Base-by-base conservation (phyloP, 2,888 invertebrate species). In the Melitaea athalia region DNA sequence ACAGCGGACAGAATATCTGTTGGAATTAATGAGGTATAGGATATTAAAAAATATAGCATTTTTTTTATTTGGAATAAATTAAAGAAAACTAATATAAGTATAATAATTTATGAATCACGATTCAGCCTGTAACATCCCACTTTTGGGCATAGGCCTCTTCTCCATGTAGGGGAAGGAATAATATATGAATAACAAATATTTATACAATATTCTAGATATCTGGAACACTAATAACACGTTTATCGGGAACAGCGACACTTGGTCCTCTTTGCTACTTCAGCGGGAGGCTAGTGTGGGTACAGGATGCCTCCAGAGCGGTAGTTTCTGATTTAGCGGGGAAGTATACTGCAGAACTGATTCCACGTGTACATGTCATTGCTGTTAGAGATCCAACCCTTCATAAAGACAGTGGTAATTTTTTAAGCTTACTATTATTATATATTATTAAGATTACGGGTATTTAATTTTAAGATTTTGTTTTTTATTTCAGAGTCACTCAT, bases 181-280 rank as follows among this genome's bases (percentile, higher is more conserved):
- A 24, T 24, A 24, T 24, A 24, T 24, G 24, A 24, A 24, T 24
- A 24, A 24, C 24, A 2, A 38, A 38, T 17, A 55, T 11, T 63
- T 43, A 24, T 42, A 7, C 11, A 14, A 55, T 24, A 52, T 59
- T 55, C 43, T 72, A 93, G 93, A 84, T 91, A 49, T 84, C 89
- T n/a, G 83, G 85, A 12, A 84, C 91, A 0, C 75, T 92, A 31
- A 86, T 93, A 5, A 86, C 85, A 1, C 86, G 87, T 43, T 75
- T 92, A 52, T 79, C 86, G 0, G 91, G 89, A 69, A 81, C 89
- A 53, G 87, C 89, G 61, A 94, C 96, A 64, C 93, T 95, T 76
- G 96, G 97, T 7, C 95, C 96, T 0, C 85, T 97, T 33, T 95
- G 96, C 77, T 97, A 97, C 89, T 96, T 96, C 84, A 96, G 97